Percentiles rank a stretch among this genome's conserved stretches.
These are phyloP conservation scores for Clarias laeviceps DNA, from an alignment of 2,797 vertebrate species.

Conservation along the genomic window DNA sequence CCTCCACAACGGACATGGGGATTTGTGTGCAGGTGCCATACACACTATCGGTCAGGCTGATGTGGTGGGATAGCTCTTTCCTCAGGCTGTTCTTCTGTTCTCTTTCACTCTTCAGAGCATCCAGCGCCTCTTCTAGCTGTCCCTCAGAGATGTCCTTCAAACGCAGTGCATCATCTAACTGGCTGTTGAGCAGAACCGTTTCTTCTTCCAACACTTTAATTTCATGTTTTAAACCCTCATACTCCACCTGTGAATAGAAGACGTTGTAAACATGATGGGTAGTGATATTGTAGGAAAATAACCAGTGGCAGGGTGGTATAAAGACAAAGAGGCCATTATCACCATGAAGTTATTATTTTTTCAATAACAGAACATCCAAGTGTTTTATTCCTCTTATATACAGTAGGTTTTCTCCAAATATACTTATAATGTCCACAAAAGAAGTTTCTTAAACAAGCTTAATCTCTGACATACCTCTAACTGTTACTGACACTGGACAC, in stretches of 20 bases:
- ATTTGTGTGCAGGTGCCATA: conserved; percentile 83
- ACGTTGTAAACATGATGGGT: neutral
- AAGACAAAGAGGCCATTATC: neutral
- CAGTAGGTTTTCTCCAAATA: neutral
- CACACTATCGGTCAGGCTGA: conserved; percentile 88
- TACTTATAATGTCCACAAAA: neutral
- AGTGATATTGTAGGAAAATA: neutral
- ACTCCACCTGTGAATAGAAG: conserved; percentile 87
- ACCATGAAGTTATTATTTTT: neutral
- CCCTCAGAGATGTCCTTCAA: conserved; percentile 93
- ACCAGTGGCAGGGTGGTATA: neutral
- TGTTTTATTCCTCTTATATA: neutral
- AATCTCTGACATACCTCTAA: neutral
- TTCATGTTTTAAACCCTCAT: conserved; percentile 97
- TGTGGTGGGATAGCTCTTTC: conserved; percentile 92
- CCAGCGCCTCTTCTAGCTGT: conserved; percentile 93
- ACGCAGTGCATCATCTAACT: conserved; percentile 92
- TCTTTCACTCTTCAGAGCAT: conserved; percentile 91
- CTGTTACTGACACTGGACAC: neutral
- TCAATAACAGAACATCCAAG: neutral
- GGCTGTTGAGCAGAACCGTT: conserved; percentile 94
- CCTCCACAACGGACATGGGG: conserved; percentile 90
- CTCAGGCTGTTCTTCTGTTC: conserved; percentile 95
- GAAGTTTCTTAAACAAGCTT: neutral
- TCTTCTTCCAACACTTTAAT: conserved; percentile 97